A percentile compares a stretch with the other conserved stretches of the same genome.
phyloP scores from a whole-genome alignment of 2,113 vertebrate genomes.

The Crotalus horridus region DNA sequence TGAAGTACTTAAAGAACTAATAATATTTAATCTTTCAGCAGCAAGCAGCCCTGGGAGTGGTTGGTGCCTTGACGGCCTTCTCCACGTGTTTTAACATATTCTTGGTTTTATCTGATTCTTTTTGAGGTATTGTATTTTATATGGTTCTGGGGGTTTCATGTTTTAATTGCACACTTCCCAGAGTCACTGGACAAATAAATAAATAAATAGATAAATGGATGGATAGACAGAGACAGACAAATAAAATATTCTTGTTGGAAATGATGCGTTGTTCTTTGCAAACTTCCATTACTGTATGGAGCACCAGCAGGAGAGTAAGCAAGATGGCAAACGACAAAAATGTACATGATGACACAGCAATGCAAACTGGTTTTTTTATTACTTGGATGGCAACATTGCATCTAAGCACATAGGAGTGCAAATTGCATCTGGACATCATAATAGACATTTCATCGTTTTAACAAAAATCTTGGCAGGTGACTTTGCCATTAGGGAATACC shows the following conservation, averaged over 20 bases:
- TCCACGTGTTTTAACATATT: too few relatives aligned
- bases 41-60: too few relatives aligned
- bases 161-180: too few relatives aligned
- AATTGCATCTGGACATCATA: background rate
- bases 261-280: background rate
- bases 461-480: background rate
- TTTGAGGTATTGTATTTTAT: too few relatives aligned
- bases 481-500: background rate
- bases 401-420: background rate
- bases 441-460: background rate
- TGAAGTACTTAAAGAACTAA: too few relatives aligned
- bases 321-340: background rate
- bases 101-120: too few relatives aligned
- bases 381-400: background rate
- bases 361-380: background rate
- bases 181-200: too few relatives aligned
- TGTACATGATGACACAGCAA: background rate
- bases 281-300: background rate
- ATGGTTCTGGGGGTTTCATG: too few relatives aligned
- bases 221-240: too few relatives aligned
- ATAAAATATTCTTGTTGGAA: background rate
- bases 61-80: too few relatives aligned
- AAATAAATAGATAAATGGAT: too few relatives aligned
- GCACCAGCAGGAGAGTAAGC: background rate
- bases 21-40: too few relatives aligned